These are phyloP conservation scores for Leuctra nigra DNA, from an alignment of 2,888 invertebrate species.

Conservation along the genomic window DNA sequence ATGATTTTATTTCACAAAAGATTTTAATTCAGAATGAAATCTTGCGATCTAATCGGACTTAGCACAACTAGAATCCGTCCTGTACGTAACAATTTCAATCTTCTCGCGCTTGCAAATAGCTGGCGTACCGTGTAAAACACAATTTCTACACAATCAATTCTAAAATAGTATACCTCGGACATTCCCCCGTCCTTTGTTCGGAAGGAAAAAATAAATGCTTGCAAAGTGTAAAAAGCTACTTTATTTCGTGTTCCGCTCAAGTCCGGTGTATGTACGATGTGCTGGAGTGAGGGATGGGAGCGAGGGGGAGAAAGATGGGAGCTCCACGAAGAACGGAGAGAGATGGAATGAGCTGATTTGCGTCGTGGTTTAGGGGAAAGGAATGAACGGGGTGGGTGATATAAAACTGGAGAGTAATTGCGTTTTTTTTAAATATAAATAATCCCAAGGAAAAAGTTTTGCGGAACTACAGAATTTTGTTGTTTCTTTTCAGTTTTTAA, in stretches of 20 bases:
- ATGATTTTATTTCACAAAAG: no score
- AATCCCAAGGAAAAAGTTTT: no score
- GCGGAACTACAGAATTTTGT: no score
- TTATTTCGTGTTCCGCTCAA: constrained; percentile 5
- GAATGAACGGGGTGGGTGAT: not conserved
- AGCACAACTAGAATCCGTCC: no score
- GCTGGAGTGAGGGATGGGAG: constrained; percentile 1
- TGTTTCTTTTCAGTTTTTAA: no score
- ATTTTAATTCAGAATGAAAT: no score
- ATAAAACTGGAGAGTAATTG: constrained; percentile 1
- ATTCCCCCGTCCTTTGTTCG: constrained; percentile 5
- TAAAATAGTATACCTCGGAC: constrained; percentile 11
- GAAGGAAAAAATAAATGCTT: constrained; percentile 14
- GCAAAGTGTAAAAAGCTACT: constrained; percentile 8
- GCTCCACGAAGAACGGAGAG: not conserved
- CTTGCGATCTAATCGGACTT: no score
- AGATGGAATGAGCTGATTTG: not conserved
- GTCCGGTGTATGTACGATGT: not conserved
- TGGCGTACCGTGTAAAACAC: constrained; percentile 8
- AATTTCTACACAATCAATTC: constrained; percentile 3
- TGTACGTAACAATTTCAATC: no score
- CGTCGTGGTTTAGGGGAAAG: not conserved
- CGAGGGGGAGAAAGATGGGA: not conserved
- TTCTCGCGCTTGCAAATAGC: constrained; percentile 6
- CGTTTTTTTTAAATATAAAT: not conserved